Percentiles rank a stretch among this genome's conserved stretches.
phyloP scores from a whole-genome alignment of 2,888 invertebrate species.

The Aspidiotus rigidus region DNA sequence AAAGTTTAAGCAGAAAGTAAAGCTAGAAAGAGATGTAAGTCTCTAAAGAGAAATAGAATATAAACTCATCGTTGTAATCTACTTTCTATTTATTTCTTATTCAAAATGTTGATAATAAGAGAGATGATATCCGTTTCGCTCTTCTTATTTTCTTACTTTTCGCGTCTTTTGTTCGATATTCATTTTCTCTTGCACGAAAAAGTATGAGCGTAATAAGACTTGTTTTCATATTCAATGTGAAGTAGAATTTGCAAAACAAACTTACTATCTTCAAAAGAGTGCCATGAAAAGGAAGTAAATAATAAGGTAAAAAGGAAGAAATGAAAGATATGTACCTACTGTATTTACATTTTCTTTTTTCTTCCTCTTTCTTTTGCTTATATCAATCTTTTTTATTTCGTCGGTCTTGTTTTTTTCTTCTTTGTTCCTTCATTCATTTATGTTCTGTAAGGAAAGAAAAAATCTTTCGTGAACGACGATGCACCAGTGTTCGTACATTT shows the following conservation, averaged over 20 bases:
- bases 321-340: constrained; percentile 30
- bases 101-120: constrained; percentile 39
- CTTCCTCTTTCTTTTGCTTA: not conserved
- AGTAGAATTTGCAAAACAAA: constrained; percentile 30
- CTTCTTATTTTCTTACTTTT: not conserved
- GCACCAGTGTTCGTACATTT: constrained; percentile 8
- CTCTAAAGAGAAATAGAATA: not conserved
- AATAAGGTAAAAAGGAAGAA: constrained; percentile 28
- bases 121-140: constrained; percentile 25
- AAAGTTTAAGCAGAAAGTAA: constrained; percentile 30
- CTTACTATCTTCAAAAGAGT: constrained; percentile 30
- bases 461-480: not conserved
- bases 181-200: not conserved
- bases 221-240: constrained; percentile 26
- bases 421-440: constrained; percentile 5
- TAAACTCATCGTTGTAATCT: constrained; percentile 37
- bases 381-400: not conserved
- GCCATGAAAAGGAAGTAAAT: constrained; percentile 30
- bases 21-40: constrained; percentile 22
- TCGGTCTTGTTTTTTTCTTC: not conserved
- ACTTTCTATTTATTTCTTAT: constrained; percentile 40
- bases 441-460: not conserved
- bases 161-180: too few relatives aligned
- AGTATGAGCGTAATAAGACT: constrained; percentile 29
- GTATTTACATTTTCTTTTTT: constrained; percentile 10